Base-by-base conservation (phyloP, 1,140 invertebrate species). In the Diuraphis noxia region DNA sequence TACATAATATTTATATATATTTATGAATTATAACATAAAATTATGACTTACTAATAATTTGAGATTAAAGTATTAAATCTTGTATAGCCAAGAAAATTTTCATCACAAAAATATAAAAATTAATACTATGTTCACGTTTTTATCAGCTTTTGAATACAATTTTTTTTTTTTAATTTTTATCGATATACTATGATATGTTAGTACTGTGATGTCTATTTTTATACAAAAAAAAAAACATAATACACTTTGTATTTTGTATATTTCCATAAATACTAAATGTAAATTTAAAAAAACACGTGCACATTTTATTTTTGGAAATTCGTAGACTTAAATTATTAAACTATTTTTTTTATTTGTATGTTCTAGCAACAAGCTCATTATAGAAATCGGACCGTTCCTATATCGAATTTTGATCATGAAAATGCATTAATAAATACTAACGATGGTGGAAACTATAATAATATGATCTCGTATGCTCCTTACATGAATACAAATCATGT, bases 401-500 rank as follows among this genome's bases (percentile, higher is more conserved):
- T 10, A 79, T 41, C 30, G 5, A 43, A 25, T 63, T 88, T 46
- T 41, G 41, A 90, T 46, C 40, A 25, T 36, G 88, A 77, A 34
- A 79, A 81, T 40, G 10, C 6, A 34, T n/a, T 30, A 43, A 34
- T 36, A 21, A 90, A 90, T n/a, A 2, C 21, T 3, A 72, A 46
- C 17, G 72, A 90, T 2, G n/a, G 41, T n/a, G 36, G 40, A 43
- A 79, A 79, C 41, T 41, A 79, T 13, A 90, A 79, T 25, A 86
- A 25, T 36, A 89, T 89, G 63, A 77, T 79, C n/a, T 79, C 88
- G 2, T 90, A 90, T 34, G 41, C 40, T 90, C 21, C 56, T 36
- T 36, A 34, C 38, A 63, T 88, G 52, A n/a, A 81, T 43, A 6
- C 88, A 34, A 46, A 25, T 72, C 63, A 41, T 23, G 38, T 10